Evolutionary conservation across 2,888 invertebrate genomes (phyloP).

Genomic region (Caenorhabditis drosophilae): DNA sequence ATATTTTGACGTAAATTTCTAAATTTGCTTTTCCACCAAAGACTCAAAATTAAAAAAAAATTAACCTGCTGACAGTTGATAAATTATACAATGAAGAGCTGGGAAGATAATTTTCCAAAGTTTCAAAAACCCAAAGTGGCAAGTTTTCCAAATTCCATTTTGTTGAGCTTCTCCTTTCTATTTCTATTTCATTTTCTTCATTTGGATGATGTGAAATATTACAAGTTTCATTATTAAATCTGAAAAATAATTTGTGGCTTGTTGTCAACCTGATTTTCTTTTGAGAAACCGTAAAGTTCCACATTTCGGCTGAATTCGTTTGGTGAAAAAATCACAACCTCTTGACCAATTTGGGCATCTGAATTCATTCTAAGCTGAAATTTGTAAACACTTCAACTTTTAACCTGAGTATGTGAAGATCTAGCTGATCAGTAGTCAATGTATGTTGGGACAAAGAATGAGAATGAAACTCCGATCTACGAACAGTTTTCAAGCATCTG

Average conservation of each 20-base stretch:
- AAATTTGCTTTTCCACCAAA: slow-evolving; percentile 1
- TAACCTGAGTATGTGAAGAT: no score
- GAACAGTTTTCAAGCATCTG: slow-evolving; percentile 30
- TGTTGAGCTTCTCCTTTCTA: no score
- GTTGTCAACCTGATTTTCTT: no score
- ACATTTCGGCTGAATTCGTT: slow-evolving; percentile 3
- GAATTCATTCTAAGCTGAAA: slow-evolving; percentile 30
- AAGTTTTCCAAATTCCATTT: slow-evolving; percentile 13
- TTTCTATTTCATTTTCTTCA: no score
- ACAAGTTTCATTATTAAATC: slow-evolving; percentile 8
- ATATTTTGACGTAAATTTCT: slow-evolving; percentile 22
- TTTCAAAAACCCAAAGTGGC: slow-evolving; percentile 29
- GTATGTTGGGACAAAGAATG: slow-evolving; percentile 38
- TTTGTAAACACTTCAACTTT: no score
- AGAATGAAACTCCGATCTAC: slow-evolving; percentile 20
- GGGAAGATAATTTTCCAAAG: slow-evolving; percentile 22
- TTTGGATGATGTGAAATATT: slow-evolving; percentile 7
- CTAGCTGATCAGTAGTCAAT: slow-evolving; percentile 24
- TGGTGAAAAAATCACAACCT: slow-evolving; percentile 24
- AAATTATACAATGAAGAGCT: slow-evolving; percentile 33
- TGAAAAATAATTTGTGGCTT: slow-evolving; percentile 7
- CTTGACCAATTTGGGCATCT: slow-evolving; percentile 45
- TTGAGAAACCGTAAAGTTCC: slow-evolving; percentile 27
- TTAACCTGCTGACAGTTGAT: slow-evolving; percentile 19
- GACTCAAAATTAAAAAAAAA: no score